Base-by-base conservation (phyloP, 1,140 invertebrate species). In the Saccostrea echinata region DNA sequence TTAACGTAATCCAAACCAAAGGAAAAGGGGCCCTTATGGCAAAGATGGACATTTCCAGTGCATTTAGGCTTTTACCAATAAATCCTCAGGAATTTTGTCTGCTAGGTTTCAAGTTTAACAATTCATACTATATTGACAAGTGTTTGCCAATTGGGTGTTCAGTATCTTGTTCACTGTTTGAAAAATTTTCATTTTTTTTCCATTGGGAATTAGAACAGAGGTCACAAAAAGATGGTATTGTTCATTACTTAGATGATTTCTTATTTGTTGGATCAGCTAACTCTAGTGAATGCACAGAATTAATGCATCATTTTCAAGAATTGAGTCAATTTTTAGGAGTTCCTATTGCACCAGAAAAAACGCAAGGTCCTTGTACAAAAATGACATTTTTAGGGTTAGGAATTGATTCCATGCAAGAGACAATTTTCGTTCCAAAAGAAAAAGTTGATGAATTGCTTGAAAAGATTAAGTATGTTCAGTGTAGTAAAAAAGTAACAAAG, bases 111-210 rank as follows among this genome's bases (percentile, higher is more conserved):
- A 13, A 61, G 9, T n/a, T 81, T 6, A 43, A 43, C 6, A 43
- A 43, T 43, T 43, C 35, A 3, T 43, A 55, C 51, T 81, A 33
- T 27, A 24, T 87, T n/a, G n/a, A n/a, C n/a, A n/a, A n/a, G 52
- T 83, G 53, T 68, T 43, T 80, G 27, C 76, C 71, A 16, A 57
- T 88, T 21, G 84, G 84, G 27, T 88, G 84, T 35, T 88, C 76
- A 6, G 61, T 61, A 27, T 81, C 71, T 33, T 88, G 71, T 68
- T 24, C 85, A 51, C 85, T 85, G 27, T 80, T n/a, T n/a, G n/a
- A n/a, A n/a, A n/a, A n/a, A n/a, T n/a, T 30, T 80, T 80, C 71
- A 30, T 33, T n/a, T 24, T 88, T 64, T 82, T 83, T 61, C 11
- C 57, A 61, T 61, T 18, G 57, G 51, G 52, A 55, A 24, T 61